Evolutionary conservation across 37 sponge, comb jelly and placozoan genomes (phyloP), one percentile per base, ranked within the genome.

Genomic region (Axinella damicornis): DNA sequence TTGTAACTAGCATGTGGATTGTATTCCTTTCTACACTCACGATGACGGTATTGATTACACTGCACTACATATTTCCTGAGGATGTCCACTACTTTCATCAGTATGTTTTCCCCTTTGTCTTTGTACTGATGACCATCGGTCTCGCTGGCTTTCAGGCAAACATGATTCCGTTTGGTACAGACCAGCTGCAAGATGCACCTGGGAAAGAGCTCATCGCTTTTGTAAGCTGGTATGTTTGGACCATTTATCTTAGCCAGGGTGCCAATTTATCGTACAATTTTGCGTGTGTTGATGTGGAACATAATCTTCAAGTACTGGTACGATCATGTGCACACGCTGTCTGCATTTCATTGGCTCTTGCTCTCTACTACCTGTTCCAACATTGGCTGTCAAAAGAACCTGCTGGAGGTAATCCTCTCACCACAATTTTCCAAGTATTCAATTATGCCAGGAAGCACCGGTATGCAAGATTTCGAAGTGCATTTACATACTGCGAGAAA

Each of bases 151-250:
- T 71, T 55, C 61, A 71, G 9, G 61, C 68, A 25, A 69, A 82
- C 33, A 57, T 82, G 17, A 32, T 71, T 18, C 83, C 53, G 25
- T 82, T 82, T 82, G 83, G 72, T 36, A 52, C 71, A 17, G 72
- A 82, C 73, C 83, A 82, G 57, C 24, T 82, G 56, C 33, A 32
- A 22, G 61, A 82, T 71, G 83, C 35, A 39, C 55, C 83, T 25
- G 57, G 35, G 15, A 46, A 82, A 17, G 60, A 80, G 65, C 40
- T 37, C 34, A 66, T 46, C 24, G 52, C 71, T 21, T 55, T 82
- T 62, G 54, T 71, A 11, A 72, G 57, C 83, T 82, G 72, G 71
- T 82, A 82, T 62, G 70, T 71, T 72, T 82, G 83, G 83, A 82
- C 58, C 18, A 38, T 20, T 11, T 30, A 56, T 53, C n/a, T 81